Base-by-base conservation (phyloP, 2,797 vertebrate species). In the Myripristis murdjan region DNA sequence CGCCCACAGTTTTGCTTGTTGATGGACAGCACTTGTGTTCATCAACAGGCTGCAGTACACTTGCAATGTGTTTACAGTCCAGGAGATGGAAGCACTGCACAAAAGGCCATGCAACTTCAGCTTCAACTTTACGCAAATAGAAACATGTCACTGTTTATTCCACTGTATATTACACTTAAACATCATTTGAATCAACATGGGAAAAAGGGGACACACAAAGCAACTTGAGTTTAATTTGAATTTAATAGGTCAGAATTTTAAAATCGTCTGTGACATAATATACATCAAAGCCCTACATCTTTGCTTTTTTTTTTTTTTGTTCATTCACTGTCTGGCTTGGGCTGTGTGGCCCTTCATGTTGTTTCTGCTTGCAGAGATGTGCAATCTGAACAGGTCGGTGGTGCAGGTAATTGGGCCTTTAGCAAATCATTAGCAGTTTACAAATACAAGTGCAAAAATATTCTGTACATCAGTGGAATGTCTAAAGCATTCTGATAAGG, bases 71-170 rank as follows among this genome's bases (percentile, higher is more conserved):
- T 28, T 6, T 41, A 9, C n/a, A 26, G 58, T 28, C 91, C 88
- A 89, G 77, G 28, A 87, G 67, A 70, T 73, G 79, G 76, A 67
- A 68, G 71, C 70, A 89, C 63, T 78, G 72, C 16, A 47, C 11
- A 41, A 52, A 53, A 49, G 28, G 22, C 6, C 10, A 28, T 54
- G 24, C 39, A 18, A 24, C 15, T n/a, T 23, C 14, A 41, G 5
- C 14, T 41, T 10, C 39, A 7, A 28, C 28, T 31, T 31, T 31
- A 31, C n/a, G n/a, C n/a, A n/a, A n/a, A n/a, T n/a, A n/a, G n/a
- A n/a, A n/a, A n/a, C n/a, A n/a, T n/a, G n/a, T n/a, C n/a, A n/a
- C n/a, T n/a, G n/a, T n/a, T n/a, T n/a, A n/a, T n/a, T n/a, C 28
- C 28, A 31, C 28, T 31, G 28, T 5, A 31, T n/a, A n/a, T n/a